phyloP scores from a whole-genome alignment of 2,888 invertebrate genomes.

The Drosophila atripex region DNA sequence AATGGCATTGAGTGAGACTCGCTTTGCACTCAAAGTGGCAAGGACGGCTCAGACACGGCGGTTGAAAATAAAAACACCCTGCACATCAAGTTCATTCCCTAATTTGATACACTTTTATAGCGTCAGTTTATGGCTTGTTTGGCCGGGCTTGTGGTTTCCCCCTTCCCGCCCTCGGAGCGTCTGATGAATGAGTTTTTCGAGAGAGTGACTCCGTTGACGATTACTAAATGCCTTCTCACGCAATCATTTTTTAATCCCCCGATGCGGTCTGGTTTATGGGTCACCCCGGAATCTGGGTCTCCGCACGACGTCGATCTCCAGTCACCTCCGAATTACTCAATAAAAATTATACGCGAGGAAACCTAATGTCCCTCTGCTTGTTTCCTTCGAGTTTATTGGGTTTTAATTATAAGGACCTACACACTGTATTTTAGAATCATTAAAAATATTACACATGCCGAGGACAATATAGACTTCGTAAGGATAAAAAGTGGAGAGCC shows the following conservation, averaged over 20 bases:
- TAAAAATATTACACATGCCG: neutral
- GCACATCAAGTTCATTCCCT: conserved; percentile 66
- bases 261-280: conserved; percentile 55
- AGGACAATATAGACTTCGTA: neutral
- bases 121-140: conserved; percentile 77
- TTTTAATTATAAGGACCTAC: conserved; percentile 79
- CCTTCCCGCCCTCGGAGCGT: conserved; percentile 6
- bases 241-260: conserved; percentile 78
- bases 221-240: conserved; percentile 80
- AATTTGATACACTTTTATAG: conserved; percentile 79
- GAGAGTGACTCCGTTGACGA: conserved; percentile 72
- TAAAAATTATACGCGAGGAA: conserved; percentile 73
- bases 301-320: conserved; percentile 37
- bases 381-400: conserved; percentile 62
- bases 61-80: conserved; percentile 20
- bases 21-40: conserved; percentile 7
- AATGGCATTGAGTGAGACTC: conserved; percentile 39
- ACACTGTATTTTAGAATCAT: conserved; percentile 70
- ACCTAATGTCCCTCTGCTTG: conserved; percentile 39
- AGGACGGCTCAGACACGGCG: conserved; percentile 16
- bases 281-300: conserved; percentile 58
- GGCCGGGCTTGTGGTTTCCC: conserved; percentile 48
- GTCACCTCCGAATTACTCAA: conserved; percentile 68
- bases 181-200: conserved; percentile 54
- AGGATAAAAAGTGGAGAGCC: neutral